Evolutionary conservation across 2,113 vertebrate genomes (phyloP), one percentile per base, ranked within the genome.

Genomic region (Pelecanus crispus): DNA sequence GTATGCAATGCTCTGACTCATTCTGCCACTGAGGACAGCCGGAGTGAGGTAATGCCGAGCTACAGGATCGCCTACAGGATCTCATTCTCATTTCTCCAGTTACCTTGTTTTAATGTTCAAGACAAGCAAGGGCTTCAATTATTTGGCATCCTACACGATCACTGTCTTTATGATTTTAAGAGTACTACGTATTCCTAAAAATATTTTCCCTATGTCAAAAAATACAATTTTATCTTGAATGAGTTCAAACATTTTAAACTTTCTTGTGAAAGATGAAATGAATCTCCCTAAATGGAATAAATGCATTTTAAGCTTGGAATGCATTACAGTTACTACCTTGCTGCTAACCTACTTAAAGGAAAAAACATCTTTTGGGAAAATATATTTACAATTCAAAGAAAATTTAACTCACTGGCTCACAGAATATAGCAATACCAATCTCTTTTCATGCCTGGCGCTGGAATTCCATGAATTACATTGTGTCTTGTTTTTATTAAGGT

Each of bases 1-100:
- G 87, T 34, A 75, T 55, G 95, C 87, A 93, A 77, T 86, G 95
- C 87, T 95, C 81, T 97, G 97, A 97, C 79, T 97, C 97, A 96
- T 81, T 36, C 81, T 70, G 92, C 72, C 59, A 50, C 92, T 3
- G 42, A 96, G 95, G 95, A 95, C 73, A 77, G 95, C 59, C 0
- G 0, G 90, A 96, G 89, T 96, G 96, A 97, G 89, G 96, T 97
- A 97, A 97, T 93, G 88, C 91, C 94, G 17, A 88, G 86, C 85
- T 21, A 40, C 70, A 70, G 47, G 71, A 83, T 59, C 18, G 59
- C 95, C 96, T 91, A 50, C 88, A 92, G 79, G 91, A 79, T 47
- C 81, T 61, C 77, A 9, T 59, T 47, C 81, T 61, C 77, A 9
- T 59, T 62, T 68, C 88, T 92, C 68, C 45, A 32, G 82, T 59